phyloP scores from a whole-genome alignment of 2,113 vertebrate species.

The Pristiophorus japonicus region DNA sequence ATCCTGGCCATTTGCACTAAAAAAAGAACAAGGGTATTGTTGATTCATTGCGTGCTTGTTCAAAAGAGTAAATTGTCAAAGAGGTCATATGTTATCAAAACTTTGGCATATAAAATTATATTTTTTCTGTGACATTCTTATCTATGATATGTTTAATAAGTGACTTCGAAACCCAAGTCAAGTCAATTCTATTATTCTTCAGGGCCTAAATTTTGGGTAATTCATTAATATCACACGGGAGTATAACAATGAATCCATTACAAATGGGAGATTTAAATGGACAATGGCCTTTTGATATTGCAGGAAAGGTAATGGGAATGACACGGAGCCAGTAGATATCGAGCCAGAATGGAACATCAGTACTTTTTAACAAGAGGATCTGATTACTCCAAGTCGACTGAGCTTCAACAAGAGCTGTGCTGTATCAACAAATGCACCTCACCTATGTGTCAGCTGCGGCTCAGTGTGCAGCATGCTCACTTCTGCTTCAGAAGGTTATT shows the following conservation, averaged over 20 bases:
- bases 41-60: neutral
- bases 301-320: neutral
- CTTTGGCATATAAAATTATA: neutral
- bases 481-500: too few relatives aligned
- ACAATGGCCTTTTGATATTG: conserved; percentile 3
- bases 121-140: neutral
- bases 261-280: neutral
- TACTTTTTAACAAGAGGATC: neutral
- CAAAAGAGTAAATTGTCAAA: neutral
- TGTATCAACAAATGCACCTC: neutral
- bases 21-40: neutral
- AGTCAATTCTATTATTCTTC: neutral
- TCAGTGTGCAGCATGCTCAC: too few relatives aligned
- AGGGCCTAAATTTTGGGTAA: neutral
- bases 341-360: neutral
- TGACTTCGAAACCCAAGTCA: neutral
- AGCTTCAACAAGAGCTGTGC: neutral
- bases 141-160: neutral
- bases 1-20: neutral
- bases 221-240: too few relatives aligned
- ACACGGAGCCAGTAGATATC: neutral
- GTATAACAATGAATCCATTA: neutral
- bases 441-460: too few relatives aligned
- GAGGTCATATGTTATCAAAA: neutral
- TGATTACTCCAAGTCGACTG: neutral